Conservation (phyloP, 1,140 invertebrate species). For the Atta colombica region DNA sequence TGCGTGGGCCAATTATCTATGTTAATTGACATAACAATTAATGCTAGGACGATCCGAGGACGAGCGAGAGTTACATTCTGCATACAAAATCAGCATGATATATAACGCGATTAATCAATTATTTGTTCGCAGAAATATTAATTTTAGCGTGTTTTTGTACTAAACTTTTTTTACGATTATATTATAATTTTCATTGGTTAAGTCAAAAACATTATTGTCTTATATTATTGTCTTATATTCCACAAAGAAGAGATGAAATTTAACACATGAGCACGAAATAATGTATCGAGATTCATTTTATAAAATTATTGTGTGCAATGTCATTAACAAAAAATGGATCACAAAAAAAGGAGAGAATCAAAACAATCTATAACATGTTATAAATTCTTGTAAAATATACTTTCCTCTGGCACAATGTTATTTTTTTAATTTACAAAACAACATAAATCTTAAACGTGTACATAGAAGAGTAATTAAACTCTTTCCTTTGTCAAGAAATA, state of each 20-base stretch:
- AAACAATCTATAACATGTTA: not conserved
- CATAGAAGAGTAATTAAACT: not conserved
- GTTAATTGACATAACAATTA: slow-evolving; percentile 41
- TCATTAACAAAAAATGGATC: not conserved
- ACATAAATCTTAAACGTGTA: not conserved
- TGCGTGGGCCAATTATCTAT: not conserved
- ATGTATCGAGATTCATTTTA: not conserved
- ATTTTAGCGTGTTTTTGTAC: not conserved
- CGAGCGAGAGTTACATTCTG: not conserved
- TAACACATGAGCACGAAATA: not conserved
- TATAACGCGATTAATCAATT: not conserved
- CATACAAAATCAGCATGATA: not conserved
- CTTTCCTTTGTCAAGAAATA: not conserved
- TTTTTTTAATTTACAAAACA: not conserved
- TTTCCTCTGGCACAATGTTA: not conserved
- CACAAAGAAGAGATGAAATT: not conserved
- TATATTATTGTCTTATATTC: not conserved
- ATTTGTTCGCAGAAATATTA: not conserved
- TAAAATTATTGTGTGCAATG: not conserved
- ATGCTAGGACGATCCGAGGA: not conserved
- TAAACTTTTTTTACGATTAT: too few species aligned
- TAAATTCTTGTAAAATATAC: not conserved
- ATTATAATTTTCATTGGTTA: not conserved
- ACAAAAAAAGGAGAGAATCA: not conserved
- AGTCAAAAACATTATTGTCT: not conserved